A percentile compares a stretch with the other conserved stretches of the same genome.
Evolutionary conservation across 37 sponge, comb jelly and placozoan species (phyloP).

Genomic region (Agelas oroides): DNA sequence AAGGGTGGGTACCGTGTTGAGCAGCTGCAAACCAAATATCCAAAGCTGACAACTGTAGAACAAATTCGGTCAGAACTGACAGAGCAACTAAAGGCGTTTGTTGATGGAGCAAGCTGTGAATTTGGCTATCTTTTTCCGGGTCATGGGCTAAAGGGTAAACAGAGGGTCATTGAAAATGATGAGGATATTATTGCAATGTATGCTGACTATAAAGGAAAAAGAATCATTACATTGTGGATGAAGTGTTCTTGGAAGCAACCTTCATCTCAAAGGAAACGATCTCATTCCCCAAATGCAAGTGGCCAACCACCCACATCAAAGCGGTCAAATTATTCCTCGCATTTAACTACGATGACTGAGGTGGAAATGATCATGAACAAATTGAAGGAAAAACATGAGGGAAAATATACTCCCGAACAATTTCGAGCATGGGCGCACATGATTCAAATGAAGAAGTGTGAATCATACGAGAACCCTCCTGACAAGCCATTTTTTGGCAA

Average conservation of each 20-base stretch:
- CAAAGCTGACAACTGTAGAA: not conserved
- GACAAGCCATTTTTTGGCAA: constrained; percentile 56
- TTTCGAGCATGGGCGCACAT: constrained; percentile 61
- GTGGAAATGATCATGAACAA: constrained; percentile 39
- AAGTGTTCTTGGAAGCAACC: not conserved
- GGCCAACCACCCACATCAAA: not conserved
- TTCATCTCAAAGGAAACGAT: not conserved
- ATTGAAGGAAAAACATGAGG: constrained; percentile 22
- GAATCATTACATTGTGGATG: constrained; percentile 5
- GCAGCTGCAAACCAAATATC: not conserved
- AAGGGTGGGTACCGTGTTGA: not conserved
- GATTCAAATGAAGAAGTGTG: constrained; percentile 46
- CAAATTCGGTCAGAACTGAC: not conserved
- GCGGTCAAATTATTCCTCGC: constrained; percentile 14
- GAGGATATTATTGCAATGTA: constrained; percentile 21
- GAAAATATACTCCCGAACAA: constrained; percentile 29
- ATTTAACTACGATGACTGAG: constrained; percentile 40
- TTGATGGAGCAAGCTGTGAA: not conserved
- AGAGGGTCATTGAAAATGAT: not conserved
- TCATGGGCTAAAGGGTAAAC: constrained; percentile 46
- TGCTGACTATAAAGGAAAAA: constrained; percentile 3
- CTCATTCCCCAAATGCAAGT: not conserved
- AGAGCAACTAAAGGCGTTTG: not conserved
- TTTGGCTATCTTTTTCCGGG: constrained; percentile 48
- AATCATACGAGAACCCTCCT: constrained; percentile 53